phyloP scores from a whole-genome alignment of 2,797 vertebrate genomes.

The Lycodopsis pacificus region DNA sequence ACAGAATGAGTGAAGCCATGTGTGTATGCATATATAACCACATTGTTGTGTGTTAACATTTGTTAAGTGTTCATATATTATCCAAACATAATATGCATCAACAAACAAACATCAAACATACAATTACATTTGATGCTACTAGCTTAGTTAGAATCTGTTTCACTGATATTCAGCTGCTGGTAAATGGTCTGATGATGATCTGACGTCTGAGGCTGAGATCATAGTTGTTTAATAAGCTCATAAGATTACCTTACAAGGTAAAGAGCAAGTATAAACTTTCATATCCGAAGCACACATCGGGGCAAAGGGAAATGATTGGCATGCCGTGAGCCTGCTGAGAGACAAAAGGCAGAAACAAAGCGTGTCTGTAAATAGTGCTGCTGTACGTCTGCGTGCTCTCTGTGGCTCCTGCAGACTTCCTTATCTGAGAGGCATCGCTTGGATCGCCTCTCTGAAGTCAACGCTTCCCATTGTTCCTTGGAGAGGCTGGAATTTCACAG shows the following conservation, averaged over 20 bases:
- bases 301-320: slow-evolving; percentile 68
- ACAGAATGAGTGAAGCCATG: slow-evolving; percentile 11
- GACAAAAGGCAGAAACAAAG: slow-evolving; percentile 74
- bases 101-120: neutral
- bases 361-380: slow-evolving; percentile 75
- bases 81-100: neutral
- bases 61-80: neutral
- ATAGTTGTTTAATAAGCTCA: neutral
- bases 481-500: slow-evolving; percentile 69
- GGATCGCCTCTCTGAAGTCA: slow-evolving; percentile 68
- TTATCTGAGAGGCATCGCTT: slow-evolving; percentile 73
- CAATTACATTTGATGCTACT: neutral
- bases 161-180: neutral
- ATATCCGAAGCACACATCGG: slow-evolving; percentile 21
- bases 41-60: neutral
- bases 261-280: slow-evolving; percentile 24
- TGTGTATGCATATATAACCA: neutral
- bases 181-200: neutral
- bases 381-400: slow-evolving; percentile 54
- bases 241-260: neutral
- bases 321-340: slow-evolving; percentile 49
- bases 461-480: slow-evolving; percentile 77
- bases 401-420: slow-evolving; percentile 75
- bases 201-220: slow-evolving; percentile 8
- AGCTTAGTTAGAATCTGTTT: neutral